A percentile compares a stretch with the other conserved stretches of the same genome.
phyloP scores from a whole-genome alignment of 2,113 vertebrate genomes.

The Agelaius tricolor region DNA sequence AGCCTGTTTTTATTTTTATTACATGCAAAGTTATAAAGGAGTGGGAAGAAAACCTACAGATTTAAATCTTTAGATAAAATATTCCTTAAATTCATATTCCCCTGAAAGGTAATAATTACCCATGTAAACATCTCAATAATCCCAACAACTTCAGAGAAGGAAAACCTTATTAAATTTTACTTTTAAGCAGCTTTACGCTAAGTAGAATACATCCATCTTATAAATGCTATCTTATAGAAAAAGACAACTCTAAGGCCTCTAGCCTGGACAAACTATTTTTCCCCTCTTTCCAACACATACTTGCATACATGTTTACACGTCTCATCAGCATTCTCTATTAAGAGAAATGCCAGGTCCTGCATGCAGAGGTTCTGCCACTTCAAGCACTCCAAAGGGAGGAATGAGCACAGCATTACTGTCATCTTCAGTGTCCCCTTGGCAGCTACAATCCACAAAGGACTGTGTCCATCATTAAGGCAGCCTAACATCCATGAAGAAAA shows the following conservation, averaged over 20 bases:
- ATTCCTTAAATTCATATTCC: neutral
- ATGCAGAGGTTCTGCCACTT: neutral
- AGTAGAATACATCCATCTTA: neutral
- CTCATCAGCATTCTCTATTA: neutral
- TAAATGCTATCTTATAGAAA: neutral
- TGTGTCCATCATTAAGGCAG: neutral
- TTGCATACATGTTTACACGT: rapidly evolving
- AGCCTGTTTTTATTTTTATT: neutral
- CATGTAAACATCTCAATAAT: neutral
- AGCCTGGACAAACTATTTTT: neutral
- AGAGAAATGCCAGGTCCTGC: rapidly evolving
- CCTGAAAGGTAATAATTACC: constrained; percentile 15
- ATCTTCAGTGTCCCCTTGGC: neutral
- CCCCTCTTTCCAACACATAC: rapidly evolving
- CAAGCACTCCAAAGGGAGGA: neutral
- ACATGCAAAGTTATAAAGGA: neutral
- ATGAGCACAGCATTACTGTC: rapidly evolving
- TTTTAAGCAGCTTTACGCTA: neutral
- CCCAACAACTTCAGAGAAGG: neutral
- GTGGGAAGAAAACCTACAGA: constrained; percentile 16
- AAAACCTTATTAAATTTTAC: neutral
- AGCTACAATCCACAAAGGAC: neutral
- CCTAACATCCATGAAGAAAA: neutral
- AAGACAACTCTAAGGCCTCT: neutral
- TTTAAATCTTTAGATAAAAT: neutral